These are phyloP conservation scores for Sorex maritimensis DNA, from an alignment of 2,797 vertebrate species.

Conservation along the genomic window DNA sequence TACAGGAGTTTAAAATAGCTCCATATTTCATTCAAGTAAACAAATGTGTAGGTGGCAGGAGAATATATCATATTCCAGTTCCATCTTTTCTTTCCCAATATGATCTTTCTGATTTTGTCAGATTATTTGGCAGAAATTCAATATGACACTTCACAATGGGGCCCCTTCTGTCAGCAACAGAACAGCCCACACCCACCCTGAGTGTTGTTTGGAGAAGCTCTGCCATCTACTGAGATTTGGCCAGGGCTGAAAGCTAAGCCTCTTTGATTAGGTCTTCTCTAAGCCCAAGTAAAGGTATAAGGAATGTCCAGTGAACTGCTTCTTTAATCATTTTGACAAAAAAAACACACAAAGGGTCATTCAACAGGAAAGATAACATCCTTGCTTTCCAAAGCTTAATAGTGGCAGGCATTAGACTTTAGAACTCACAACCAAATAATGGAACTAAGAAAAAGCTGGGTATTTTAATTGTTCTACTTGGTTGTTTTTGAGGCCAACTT, in stretches of 20 bases:
- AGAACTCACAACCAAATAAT: not conserved
- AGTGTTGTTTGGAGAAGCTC: not conserved
- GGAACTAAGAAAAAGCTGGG: conserved; percentile 37
- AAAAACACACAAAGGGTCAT: not conserved
- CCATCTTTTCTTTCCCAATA: not conserved
- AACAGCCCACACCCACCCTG: not conserved
- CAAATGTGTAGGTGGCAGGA: not conserved
- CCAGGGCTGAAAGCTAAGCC: not conserved
- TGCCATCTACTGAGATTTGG: not conserved
- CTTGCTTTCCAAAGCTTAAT: not conserved
- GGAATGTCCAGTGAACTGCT: not conserved
- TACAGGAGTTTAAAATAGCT: conserved; percentile 63
- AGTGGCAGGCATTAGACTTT: not conserved
- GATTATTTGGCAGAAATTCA: not conserved
- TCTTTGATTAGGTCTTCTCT: not conserved
- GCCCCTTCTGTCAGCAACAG: not conserved
- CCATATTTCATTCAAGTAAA: conserved; percentile 62
- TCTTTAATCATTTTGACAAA: not conserved
- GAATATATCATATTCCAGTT: not conserved
- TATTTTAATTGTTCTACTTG: too few species aligned
- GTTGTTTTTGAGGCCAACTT: too few species aligned
- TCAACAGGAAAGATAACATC: not conserved
- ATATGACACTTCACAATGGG: not conserved
- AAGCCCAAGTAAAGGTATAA: not conserved
- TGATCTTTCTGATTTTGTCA: conserved; percentile 33